Evolutionary conservation across 2,888 invertebrate species (phyloP).

Genomic region (Pristionchus japonicus): DNA sequence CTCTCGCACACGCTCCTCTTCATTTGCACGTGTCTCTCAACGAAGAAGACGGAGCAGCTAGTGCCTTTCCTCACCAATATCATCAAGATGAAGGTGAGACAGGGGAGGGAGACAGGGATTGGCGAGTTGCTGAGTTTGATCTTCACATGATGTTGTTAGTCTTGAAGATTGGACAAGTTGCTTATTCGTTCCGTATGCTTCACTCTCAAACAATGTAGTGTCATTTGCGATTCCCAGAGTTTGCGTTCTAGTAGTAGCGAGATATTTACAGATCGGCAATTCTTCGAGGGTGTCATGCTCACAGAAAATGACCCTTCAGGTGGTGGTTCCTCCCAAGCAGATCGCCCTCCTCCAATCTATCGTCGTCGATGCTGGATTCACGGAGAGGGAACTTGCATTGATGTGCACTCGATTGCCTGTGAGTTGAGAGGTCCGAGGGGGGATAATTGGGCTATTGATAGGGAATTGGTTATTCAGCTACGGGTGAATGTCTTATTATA

Average conservation of each 20-base stretch:
- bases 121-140: background rate
- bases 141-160: too few relatives aligned
- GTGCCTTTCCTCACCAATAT: conserved; percentile 48
- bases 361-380: conserved; percentile 40
- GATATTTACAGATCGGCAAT: background rate
- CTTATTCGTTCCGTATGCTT: too few relatives aligned
- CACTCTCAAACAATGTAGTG: too few relatives aligned
- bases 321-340: conserved; percentile 16
- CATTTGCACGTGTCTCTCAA: conserved; percentile 25
- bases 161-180: too few relatives aligned
- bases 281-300: background rate
- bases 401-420: conserved; percentile 35
- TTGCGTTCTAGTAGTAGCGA: too few relatives aligned
- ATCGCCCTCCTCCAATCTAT: background rate
- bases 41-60: conserved; percentile 46
- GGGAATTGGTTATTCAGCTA: background rate
- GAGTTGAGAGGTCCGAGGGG: background rate
- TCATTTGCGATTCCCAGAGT: too few relatives aligned
- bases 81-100: conserved; percentile 47
- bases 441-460: background rate
- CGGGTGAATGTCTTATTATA: background rate
- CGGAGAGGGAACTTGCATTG: conserved; percentile 29
- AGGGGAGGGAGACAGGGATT: background rate
- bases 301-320: background rate
- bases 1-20: conserved; percentile 46